Evolutionary conservation across 1,140 invertebrate species (phyloP), one percentile per base, ranked within the genome.

Genomic region (Caenorhabditis brenneri): DNA sequence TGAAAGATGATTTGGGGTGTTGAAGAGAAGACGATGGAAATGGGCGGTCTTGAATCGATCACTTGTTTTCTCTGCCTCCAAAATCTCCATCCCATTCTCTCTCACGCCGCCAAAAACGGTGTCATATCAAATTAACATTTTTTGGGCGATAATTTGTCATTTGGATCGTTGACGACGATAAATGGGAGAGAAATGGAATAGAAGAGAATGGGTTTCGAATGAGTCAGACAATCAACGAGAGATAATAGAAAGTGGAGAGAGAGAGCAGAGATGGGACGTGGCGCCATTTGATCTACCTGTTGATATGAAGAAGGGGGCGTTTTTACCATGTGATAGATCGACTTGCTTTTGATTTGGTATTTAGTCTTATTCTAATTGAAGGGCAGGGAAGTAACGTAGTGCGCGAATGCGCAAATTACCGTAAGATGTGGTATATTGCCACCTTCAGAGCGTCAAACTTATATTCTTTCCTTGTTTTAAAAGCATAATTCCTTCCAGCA

Each of bases 41-140:
- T 19, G 65, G 65, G 65, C 36, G 36, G 65, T 6, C n/a, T 12
- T 19, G 36, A 42, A 74, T 74, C 36, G 65, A 42, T 74, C 36
- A 6, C 39, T 42, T 12, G 5, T 12, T 42, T 12, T 42, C 39
- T 42, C 39, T 42, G 5, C 12, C 48, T 51, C n/a, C n/a, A n/a
- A n/a, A n/a, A n/a, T 51, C 48, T 51, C n/a, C 16, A 7, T 51
- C n/a, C 19, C 48, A 3, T n/a, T 74, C 58, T 65, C 27, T n/a
- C 22, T 65, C 58, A 15, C 31, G 9, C 10, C 31, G 19, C n/a
- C 58, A 6, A 74, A 74, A 42, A 74, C 65, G 22, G 65, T 74
- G 65, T 74, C 65, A 42, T 74, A 74, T 74, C 65, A 74, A 74
- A 42, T 74, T 74, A 74, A 74, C 65, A 74, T 74, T 74, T 74